Percentiles rank a stretch among this genome's conserved stretches.
These are phyloP conservation scores for Phorcus lineatus DNA, from an alignment of 2,888 invertebrate genomes.

Conservation along the genomic window DNA sequence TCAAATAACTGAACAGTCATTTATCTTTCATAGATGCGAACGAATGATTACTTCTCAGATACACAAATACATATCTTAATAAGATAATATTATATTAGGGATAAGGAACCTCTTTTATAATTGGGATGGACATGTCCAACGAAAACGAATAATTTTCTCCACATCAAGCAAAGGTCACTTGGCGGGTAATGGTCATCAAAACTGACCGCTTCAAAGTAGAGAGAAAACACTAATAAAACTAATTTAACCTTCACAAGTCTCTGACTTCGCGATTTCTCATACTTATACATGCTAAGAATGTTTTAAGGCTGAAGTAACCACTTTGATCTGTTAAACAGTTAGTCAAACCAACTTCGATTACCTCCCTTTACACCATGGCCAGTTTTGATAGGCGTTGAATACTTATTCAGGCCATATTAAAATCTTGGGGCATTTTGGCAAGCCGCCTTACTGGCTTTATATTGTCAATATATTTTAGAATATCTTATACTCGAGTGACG, in stretches of 20 bases:
- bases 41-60: no score
- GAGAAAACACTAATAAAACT: neutral
- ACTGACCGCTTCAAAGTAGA: constrained; percentile 3
- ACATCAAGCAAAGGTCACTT: neutral
- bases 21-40: no score
- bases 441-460: neutral
- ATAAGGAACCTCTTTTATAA: no score
- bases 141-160: no score
- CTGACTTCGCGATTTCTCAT: neutral
- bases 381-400: neutral
- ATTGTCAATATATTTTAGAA: neutral
- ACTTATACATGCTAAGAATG: neutral
- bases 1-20: no score
- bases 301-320: neutral
- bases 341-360: neutral
- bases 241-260: neutral
- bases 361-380: neutral
- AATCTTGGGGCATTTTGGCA: neutral
- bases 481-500: neutral
- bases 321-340: no score
- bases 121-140: no score
- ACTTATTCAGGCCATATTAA: neutral
- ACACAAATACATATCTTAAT: no score
- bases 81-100: no score
- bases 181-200: neutral